phyloP scores from a whole-genome alignment of 1,140 invertebrate genomes.

The Dinothrombium tinctorium region DNA sequence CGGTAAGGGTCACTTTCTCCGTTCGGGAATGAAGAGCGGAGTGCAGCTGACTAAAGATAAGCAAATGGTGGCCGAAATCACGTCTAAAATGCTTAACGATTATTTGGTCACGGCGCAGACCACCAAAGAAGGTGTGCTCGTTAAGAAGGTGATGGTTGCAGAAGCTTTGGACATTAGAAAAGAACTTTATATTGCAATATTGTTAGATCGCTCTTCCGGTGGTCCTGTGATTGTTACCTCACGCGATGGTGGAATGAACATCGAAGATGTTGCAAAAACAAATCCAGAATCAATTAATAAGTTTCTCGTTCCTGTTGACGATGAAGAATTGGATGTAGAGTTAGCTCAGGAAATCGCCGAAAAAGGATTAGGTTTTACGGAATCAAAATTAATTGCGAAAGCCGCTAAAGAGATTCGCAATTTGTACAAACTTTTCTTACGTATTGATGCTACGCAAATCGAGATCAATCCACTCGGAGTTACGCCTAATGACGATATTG shows the following conservation, averaged over 20 bases:
- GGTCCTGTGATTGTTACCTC: constrained; percentile 81
- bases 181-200: constrained; percentile 90
- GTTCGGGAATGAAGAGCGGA: constrained; percentile 73
- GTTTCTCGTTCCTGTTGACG: constrained; percentile 32
- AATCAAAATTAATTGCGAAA: constrained; percentile 18
- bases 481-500: constrained; percentile 53
- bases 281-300: constrained; percentile 44
- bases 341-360: constrained; percentile 6
- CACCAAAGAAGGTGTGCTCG: constrained; percentile 65
- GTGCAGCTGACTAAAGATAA: constrained; percentile 90
- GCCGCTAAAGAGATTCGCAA: constrained; percentile 69
- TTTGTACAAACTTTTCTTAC: constrained; percentile 71
- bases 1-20: constrained; percentile 66
- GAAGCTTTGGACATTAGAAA: constrained; percentile 81
- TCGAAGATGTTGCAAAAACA: constrained; percentile 84
- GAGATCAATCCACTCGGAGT: constrained; percentile 98
- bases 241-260: constrained; percentile 85
- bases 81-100: constrained; percentile 73
- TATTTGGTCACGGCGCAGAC: constrained; percentile 92
- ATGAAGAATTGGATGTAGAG: constrained; percentile 2
- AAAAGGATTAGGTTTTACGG: constrained; percentile 5
- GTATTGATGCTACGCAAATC: constrained; percentile 85
- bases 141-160: constrained; percentile 88
- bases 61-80: constrained; percentile 31
- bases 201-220: constrained; percentile 50